These are phyloP conservation scores for Microcebus jonahi DNA, from an alignment of 2,113 vertebrate species.

Conservation along the genomic window DNA sequence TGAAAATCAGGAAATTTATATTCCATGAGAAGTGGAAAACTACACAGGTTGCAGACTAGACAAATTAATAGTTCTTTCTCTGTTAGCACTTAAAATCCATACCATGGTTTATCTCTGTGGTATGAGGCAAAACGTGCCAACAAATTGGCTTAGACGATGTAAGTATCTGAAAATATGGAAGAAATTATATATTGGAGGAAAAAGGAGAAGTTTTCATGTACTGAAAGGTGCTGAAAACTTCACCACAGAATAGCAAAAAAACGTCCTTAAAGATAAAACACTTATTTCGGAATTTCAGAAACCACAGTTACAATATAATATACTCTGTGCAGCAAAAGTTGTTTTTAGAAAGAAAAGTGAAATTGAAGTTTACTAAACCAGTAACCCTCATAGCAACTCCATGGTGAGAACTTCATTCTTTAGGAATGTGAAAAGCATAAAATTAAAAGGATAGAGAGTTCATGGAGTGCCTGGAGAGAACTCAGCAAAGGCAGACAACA, in stretches of 20 bases:
- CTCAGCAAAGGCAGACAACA: background rate
- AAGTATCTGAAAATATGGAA: slow-evolving; percentile 80
- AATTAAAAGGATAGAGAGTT: slow-evolving; percentile 59
- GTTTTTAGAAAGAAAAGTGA: slow-evolving; percentile 58
- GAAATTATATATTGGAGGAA: slow-evolving; percentile 71
- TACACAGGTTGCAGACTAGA: slow-evolving; percentile 74
- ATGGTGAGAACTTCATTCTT: slow-evolving; percentile 62
- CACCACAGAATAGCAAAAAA: slow-evolving; percentile 68
- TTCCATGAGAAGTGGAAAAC: slow-evolving; percentile 60
- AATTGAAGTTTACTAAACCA: slow-evolving; percentile 59
- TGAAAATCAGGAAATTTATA: slow-evolving; percentile 62
- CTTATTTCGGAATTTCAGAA: slow-evolving; percentile 70
- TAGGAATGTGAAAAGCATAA: slow-evolving; percentile 59
- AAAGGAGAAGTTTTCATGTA: slow-evolving; percentile 59
- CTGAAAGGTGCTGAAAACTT: slow-evolving; percentile 77
- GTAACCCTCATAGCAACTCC: slow-evolving; percentile 30
- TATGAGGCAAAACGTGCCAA: slow-evolving; percentile 71
- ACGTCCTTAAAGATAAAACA: slow-evolving; percentile 68
- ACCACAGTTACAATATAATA: slow-evolving; percentile 40
- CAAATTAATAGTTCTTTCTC: slow-evolving; percentile 75
- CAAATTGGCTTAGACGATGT: slow-evolving; percentile 76
- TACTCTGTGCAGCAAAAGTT: slow-evolving; percentile 38
- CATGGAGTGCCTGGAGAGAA: background rate
- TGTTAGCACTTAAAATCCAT: slow-evolving; percentile 78
- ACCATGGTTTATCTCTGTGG: slow-evolving; percentile 62